Evolutionary conservation across 2,888 invertebrate species (phyloP).

Genomic region (Fragum sueziense): DNA sequence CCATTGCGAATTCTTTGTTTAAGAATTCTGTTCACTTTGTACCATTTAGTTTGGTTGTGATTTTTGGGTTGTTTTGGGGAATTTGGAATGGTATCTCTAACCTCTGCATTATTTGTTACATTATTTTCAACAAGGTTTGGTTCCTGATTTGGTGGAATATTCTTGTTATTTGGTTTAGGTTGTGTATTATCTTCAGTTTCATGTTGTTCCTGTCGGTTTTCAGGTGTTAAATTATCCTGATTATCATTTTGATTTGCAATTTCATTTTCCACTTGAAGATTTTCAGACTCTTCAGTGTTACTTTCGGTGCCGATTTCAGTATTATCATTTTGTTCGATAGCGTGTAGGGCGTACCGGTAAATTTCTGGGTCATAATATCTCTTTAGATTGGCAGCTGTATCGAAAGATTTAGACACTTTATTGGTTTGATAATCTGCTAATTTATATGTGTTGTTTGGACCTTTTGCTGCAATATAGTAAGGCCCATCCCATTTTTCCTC

Average conservation of each 20-base stretch:
- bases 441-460: slow-evolving; percentile 24
- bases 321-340: slow-evolving; percentile 10
- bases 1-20: slow-evolving; percentile 10
- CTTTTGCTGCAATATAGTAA: slow-evolving; percentile 26
- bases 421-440: slow-evolving; percentile 20
- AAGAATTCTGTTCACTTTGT: slow-evolving; percentile 19
- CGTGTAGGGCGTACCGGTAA: slow-evolving; percentile 6
- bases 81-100: neutral
- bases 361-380: slow-evolving; percentile 26
- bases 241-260: neutral
- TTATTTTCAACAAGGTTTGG: neutral
- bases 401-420: slow-evolving; percentile 10
- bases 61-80: neutral
- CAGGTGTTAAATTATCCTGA: neutral
- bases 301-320: neutral
- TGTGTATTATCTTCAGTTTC: neutral
- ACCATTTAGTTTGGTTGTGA: slow-evolving; percentile 13
- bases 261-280: neutral
- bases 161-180: neutral
- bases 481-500: slow-evolving; percentile 36
- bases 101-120: neutral
- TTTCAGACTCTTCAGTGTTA: neutral
- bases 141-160: neutral
- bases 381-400: slow-evolving; percentile 28
- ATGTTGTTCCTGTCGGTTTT: neutral